phyloP scores from a whole-genome alignment of 2,113 vertebrate species.

The Triplophysa siluroides region DNA sequence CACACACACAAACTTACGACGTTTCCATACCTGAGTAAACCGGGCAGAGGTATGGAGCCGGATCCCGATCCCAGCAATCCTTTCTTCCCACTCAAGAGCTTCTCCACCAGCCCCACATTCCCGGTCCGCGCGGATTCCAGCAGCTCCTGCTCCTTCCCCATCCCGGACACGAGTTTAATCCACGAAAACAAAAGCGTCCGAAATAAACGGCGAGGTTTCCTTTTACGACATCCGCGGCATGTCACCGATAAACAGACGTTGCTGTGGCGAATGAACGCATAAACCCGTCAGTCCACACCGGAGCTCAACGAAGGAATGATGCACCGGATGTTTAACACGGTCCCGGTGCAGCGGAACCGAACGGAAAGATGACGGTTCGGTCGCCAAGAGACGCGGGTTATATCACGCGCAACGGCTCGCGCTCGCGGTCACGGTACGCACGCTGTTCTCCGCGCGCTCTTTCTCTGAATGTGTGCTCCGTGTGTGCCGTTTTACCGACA shows the following conservation, averaged over 20 bases:
- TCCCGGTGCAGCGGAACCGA: slow-evolving; percentile 32
- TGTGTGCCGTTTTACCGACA: slow-evolving; percentile 27
- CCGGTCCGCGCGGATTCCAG: slow-evolving; percentile 96
- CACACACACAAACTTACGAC: slow-evolving; percentile 6
- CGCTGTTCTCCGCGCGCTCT: slow-evolving; percentile 16
- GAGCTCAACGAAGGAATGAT: slow-evolving; percentile 35
- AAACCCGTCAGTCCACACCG: slow-evolving; percentile 44
- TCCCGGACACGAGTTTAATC: slow-evolving; percentile 74
- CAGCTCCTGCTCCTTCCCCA: slow-evolving; percentile 98
- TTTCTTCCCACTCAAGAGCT: slow-evolving; percentile 92
- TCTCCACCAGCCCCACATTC: slow-evolving; percentile 95
- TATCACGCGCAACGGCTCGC: slow-evolving; percentile 43
- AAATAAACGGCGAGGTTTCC: slow-evolving; percentile 37
- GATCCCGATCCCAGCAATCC: slow-evolving; percentile 93
- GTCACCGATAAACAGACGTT: slow-evolving; percentile 21
- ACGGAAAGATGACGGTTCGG: slow-evolving; percentile 29
- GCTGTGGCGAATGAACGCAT: slow-evolving; percentile 53
- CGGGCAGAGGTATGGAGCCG: slow-evolving; percentile 90
- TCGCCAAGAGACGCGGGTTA: slow-evolving; percentile 51
- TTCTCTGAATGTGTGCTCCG: neutral
- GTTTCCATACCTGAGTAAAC: slow-evolving; percentile 88
- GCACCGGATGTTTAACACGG: slow-evolving; percentile 42
- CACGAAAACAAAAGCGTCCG: slow-evolving; percentile 23
- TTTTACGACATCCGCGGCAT: slow-evolving; percentile 50
- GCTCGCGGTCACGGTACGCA: slow-evolving; percentile 6